These are phyloP conservation scores for Noctuana brunneofusca DNA, from an alignment of 2,888 invertebrate genomes.

Conservation along the genomic window DNA sequence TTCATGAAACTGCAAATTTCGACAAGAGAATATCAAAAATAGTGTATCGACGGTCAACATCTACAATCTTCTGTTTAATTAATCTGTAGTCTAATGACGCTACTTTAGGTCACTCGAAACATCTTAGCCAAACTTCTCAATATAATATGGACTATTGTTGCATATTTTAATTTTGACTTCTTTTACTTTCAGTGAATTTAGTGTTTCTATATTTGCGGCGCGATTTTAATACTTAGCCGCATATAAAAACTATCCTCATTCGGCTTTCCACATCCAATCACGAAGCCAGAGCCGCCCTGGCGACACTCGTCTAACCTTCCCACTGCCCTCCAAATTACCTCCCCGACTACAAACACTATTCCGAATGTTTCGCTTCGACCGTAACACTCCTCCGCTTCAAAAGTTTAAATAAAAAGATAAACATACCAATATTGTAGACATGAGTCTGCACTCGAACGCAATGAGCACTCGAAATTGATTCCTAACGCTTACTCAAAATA, in stretches of 20 bases:
- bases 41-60: conserved; percentile 75
- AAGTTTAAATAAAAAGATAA: conserved; percentile 18
- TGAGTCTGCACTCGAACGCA: conserved; percentile 50
- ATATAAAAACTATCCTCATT: conserved; percentile 6
- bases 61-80: conserved; percentile 73
- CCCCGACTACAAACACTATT: conserved; percentile 10
- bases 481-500: conserved; percentile 50
- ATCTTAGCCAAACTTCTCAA: conserved; percentile 63
- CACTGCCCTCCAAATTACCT: neutral
- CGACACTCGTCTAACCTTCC: neutral
- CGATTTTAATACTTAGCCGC: neutral
- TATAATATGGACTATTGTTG: conserved; percentile 66
- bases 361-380: conserved; percentile 20
- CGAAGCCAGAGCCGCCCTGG: neutral
- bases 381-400: conserved; percentile 11
- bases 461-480: conserved; percentile 49
- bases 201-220: neutral
- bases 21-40: conserved; percentile 83
- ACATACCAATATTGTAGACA: conserved; percentile 11
- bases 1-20: conserved; percentile 80
- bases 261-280: neutral
- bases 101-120: conserved; percentile 73
- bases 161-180: conserved; percentile 48
- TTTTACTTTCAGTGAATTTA: conserved; percentile 18
- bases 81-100: conserved; percentile 72